These are phyloP conservation scores for Cairina moschata DNA, from an alignment of 2,113 vertebrate species.

Conservation along the genomic window DNA sequence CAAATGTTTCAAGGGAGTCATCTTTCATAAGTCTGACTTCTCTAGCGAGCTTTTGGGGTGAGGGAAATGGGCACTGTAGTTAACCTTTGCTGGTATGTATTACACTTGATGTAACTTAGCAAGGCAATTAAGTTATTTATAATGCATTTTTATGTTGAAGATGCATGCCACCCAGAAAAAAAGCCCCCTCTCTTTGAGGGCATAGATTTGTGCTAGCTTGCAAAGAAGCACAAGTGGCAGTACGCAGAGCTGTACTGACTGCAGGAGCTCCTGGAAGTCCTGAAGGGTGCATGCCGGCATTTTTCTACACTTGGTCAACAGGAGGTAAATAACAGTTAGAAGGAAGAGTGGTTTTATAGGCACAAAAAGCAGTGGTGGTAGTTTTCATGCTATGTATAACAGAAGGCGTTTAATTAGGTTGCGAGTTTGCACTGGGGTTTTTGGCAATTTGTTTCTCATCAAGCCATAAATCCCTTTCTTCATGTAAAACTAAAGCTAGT, in stretches of 20 bases:
- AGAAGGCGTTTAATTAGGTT: constrained; percentile 68
- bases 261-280: not conserved
- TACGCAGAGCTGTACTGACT: not conserved
- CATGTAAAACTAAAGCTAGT: constrained; percentile 12
- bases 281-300: not conserved
- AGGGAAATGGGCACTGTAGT: not conserved
- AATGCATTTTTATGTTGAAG: not conserved
- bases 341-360: constrained; percentile 52
- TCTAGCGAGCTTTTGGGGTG: not conserved
- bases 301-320: constrained; percentile 17
- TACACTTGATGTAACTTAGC: not conserved
- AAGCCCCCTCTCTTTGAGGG: not conserved
- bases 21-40: constrained; percentile 17
- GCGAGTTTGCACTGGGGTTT: constrained; percentile 38
- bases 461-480: constrained; percentile 51
- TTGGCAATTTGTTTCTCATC: constrained; percentile 49
- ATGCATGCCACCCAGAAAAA: not conserved
- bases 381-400: constrained; percentile 38
- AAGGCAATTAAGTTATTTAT: not conserved
- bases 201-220: not conserved
- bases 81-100: constrained; percentile 9
- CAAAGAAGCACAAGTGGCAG: not conserved
- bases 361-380: constrained; percentile 43
- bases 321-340: constrained; percentile 57
- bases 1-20: constrained; percentile 18